Conservation (phyloP, 1,140 invertebrate genomes). For the Alviniconcha marisindica region DNA sequence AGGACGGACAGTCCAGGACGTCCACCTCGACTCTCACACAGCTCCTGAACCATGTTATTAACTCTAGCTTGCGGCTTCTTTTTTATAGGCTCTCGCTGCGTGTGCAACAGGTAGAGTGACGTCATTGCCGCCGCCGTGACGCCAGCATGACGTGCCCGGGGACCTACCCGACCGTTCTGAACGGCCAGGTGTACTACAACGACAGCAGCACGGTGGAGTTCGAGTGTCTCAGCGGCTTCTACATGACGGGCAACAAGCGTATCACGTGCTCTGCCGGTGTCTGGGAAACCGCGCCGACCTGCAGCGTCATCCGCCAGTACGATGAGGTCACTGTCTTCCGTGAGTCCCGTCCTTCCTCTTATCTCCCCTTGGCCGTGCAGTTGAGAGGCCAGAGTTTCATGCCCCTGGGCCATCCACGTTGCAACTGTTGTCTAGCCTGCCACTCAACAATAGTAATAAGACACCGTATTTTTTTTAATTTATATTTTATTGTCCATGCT, state of each 20-base stretch:
- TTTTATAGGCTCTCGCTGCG: too few species aligned
- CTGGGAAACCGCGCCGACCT: not conserved
- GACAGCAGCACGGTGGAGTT: conserved; percentile 1
- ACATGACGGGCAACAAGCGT: conserved; percentile 24
- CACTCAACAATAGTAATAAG: too few species aligned
- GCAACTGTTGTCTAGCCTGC: too few species aligned
- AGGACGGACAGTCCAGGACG: too few species aligned
- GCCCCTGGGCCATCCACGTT: too few species aligned
- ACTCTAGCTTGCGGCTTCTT: too few species aligned
- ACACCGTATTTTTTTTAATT: too few species aligned
- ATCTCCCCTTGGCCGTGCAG: not conserved
- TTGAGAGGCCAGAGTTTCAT: not conserved
- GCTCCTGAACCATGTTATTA: too few species aligned
- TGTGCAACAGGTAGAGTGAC: too few species aligned
- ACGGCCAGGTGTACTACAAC: conserved; percentile 12
- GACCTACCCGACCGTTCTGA: conserved; percentile 20
- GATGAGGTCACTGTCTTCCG: conserved; percentile 17
- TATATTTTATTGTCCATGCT: too few species aligned
- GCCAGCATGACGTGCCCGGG: conserved; percentile 15
- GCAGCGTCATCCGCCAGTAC: conserved; percentile 15
- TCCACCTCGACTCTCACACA: too few species aligned
- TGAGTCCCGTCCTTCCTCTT: too few species aligned
- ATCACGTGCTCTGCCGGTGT: not conserved
- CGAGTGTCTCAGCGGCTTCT: conserved; percentile 31
- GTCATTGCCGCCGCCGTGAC: not conserved